Evolutionary conservation across 2,888 invertebrate genomes (phyloP).

Genomic region (Trichogramma dendrolimi): DNA sequence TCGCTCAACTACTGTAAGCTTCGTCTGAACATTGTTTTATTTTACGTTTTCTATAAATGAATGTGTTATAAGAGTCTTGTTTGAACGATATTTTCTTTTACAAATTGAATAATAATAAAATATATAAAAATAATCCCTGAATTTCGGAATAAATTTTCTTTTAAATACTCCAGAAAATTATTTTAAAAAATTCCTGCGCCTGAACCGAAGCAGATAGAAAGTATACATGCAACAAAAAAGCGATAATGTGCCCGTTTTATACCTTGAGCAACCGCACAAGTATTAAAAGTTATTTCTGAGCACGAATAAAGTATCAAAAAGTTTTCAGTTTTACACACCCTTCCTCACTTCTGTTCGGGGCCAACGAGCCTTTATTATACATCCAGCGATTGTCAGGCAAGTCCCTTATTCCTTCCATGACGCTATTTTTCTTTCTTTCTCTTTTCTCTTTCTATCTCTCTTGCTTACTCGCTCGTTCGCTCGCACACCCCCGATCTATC

Average conservation of each 20-base stretch:
- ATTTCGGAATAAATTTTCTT: neutral
- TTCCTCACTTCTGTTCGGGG: constrained; percentile 26
- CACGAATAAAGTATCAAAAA: constrained; percentile 37
- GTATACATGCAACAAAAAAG: neutral
- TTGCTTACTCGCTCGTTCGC: constrained; percentile 4
- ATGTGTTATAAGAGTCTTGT: too few species aligned
- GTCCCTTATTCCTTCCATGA: constrained; percentile 5
- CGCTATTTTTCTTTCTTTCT: constrained; percentile 10
- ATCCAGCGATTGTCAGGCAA: constrained; percentile 21
- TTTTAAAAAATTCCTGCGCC: neutral
- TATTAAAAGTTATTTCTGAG: constrained; percentile 37
- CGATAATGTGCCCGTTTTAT: too few species aligned
- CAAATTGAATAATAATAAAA: too few species aligned
- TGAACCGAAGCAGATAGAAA: neutral
- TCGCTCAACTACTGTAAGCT: too few species aligned
- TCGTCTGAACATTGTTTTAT: too few species aligned
- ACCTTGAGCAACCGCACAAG: constrained; percentile 12
- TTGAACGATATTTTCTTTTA: too few species aligned
- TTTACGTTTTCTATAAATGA: too few species aligned
- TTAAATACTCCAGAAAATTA: neutral
- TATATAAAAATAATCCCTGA: too few species aligned
- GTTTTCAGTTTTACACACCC: constrained; percentile 32
- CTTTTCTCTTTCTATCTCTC: constrained; percentile 29
- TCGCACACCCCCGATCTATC: neutral
- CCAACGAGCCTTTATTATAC: constrained; percentile 22